These are phyloP conservation scores for Neotoxoptera formosana DNA, from an alignment of 1,140 invertebrate species.

Conservation along the genomic window DNA sequence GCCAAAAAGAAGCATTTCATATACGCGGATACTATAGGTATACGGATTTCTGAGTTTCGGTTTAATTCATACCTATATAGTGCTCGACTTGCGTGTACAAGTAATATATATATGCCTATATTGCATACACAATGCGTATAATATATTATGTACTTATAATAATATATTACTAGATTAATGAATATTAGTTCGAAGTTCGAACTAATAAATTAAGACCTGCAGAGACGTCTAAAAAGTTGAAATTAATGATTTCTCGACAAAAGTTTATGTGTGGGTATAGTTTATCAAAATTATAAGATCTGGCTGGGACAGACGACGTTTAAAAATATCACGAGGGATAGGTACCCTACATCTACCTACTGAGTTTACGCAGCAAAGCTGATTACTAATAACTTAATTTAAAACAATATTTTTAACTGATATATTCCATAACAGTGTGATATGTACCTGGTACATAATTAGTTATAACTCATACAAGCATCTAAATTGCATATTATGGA, in stretches of 20 bases:
- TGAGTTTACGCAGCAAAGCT: background rate
- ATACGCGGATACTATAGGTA: background rate
- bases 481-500: background rate
- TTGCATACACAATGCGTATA: background rate
- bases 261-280: slow-evolving; percentile 5
- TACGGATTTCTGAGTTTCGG: background rate
- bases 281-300: slow-evolving; percentile 19
- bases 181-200: background rate
- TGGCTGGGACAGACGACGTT: background rate
- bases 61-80: background rate
- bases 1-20: background rate
- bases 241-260: background rate
- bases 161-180: slow-evolving; percentile 3
- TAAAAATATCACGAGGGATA: background rate
- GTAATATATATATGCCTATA: background rate
- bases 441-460: too few species aligned
- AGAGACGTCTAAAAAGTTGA: background rate
- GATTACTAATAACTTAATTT: background rate
- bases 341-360: background rate
- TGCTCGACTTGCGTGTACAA: background rate
- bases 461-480: background rate
- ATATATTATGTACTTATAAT: background rate
- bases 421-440: too few species aligned
- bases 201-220: slow-evolving; percentile 15
- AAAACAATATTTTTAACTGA: background rate